Percentiles rank a stretch among this genome's conserved stretches.
These are phyloP conservation scores for Sussaba pulchella DNA, from an alignment of 2,888 invertebrate genomes.

Conservation along the genomic window DNA sequence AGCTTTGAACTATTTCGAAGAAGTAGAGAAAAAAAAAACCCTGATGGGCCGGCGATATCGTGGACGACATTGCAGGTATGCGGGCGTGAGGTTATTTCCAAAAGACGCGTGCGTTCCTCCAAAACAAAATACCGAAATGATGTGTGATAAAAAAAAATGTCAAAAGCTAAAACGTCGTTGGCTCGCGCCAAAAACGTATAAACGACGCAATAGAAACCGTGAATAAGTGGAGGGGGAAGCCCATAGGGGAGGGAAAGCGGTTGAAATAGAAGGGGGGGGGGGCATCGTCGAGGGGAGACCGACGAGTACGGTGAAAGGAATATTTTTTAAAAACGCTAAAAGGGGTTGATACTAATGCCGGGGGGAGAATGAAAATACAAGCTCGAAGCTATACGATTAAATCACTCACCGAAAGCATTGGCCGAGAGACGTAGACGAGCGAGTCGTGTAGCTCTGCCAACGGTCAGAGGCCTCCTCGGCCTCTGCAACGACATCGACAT, in stretches of 20 bases:
- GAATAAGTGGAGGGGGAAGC: too few species aligned
- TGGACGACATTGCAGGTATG: neutral
- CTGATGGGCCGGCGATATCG: slow-evolving; percentile 4
- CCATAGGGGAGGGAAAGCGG: too few species aligned
- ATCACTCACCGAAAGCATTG: slow-evolving; percentile 79
- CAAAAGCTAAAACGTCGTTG: too few species aligned
- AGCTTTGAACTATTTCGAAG: slow-evolving; percentile 32
- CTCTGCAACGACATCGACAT: slow-evolving; percentile 77
- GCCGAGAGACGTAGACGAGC: slow-evolving; percentile 79
- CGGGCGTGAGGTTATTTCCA: neutral
- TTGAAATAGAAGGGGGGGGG: too few species aligned
- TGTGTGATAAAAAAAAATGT: neutral
- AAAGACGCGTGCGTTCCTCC: neutral
- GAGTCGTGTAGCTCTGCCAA: slow-evolving; percentile 80
- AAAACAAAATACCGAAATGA: slow-evolving; percentile 3
- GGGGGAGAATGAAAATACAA: neutral
- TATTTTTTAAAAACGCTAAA: too few species aligned
- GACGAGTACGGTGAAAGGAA: too few species aligned
- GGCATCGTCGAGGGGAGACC: too few species aligned
- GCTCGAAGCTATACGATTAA: neutral
- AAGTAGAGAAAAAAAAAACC: neutral
- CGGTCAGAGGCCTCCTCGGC: slow-evolving; percentile 80
- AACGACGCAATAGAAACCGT: too few species aligned
- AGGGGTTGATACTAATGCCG: too few species aligned
- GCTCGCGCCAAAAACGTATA: too few species aligned